A percentile compares a stretch with the other conserved stretches of the same genome.
phyloP scores from a whole-genome alignment of 2,888 invertebrate genomes.

The Coenonympha arcania region DNA sequence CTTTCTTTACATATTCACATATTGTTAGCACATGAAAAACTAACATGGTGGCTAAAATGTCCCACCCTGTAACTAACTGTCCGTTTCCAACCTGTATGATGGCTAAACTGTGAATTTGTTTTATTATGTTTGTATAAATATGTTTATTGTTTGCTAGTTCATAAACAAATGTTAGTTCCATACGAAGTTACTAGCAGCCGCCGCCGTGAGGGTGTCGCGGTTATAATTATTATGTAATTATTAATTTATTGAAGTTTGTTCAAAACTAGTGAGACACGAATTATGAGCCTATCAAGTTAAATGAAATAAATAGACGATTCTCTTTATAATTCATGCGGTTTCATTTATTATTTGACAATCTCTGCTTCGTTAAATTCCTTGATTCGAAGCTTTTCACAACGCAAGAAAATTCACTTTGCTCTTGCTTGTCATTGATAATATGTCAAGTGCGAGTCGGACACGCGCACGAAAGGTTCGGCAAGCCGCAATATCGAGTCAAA shows the following conservation, averaged over 20 bases:
- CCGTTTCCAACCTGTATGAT: not conserved
- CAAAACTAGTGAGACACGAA: slow-evolving; percentile 58
- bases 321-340: slow-evolving; percentile 46
- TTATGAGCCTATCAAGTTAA: slow-evolving; percentile 62
- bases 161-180: slow-evolving; percentile 26
- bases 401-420: too few species aligned
- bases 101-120: not conserved
- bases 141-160: slow-evolving; percentile 20
- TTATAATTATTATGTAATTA: slow-evolving; percentile 23
- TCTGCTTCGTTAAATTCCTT: too few species aligned
- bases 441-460: too few species aligned
- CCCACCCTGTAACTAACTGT: not conserved
- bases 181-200: slow-evolving; percentile 29
- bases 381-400: not conserved
- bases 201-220: slow-evolving; percentile 21
- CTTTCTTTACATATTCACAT: too few species aligned
- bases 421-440: too few species aligned
- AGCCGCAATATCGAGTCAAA: too few species aligned
- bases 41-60: not conserved
- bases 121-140: slow-evolving; percentile 10
- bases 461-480: too few species aligned
- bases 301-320: slow-evolving; percentile 57
- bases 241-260: slow-evolving; percentile 47
- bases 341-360: slow-evolving; percentile 32
- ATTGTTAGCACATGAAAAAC: too few species aligned